Conservation (phyloP, 64 coral and sea anemone species). For the Astreopora myriophthalma region DNA sequence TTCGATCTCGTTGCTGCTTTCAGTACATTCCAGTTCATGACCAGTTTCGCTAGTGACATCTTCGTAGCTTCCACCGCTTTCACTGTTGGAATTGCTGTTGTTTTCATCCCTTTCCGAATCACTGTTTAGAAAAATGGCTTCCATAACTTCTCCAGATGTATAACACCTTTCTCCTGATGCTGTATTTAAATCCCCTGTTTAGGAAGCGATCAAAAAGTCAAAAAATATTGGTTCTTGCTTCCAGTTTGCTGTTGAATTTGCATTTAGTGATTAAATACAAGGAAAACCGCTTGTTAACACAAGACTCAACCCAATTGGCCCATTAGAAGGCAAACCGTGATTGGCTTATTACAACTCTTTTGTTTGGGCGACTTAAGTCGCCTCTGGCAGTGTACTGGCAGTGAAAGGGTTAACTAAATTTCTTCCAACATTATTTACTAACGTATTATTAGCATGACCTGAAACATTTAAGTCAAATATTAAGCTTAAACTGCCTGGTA, state of each 20-base stretch:
- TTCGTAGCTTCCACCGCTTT: neutral
- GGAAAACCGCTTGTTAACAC: neutral
- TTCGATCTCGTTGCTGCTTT: neutral
- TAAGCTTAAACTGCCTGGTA: too few species aligned
- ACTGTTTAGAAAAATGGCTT: neutral
- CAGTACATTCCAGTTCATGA: neutral
- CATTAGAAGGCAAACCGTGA: conserved; percentile 2
- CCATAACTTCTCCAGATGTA: neutral
- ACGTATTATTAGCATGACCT: too few species aligned
- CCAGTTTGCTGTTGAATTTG: neutral
- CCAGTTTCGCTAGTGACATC: neutral
- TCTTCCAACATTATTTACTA: too few species aligned
- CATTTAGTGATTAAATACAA: neutral
- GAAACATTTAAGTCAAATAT: too few species aligned
- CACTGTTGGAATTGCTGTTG: neutral
- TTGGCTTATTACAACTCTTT: conserved; percentile 15
- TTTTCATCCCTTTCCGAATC: neutral
- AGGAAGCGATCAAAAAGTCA: neutral
- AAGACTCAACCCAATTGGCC: conserved; percentile 29
- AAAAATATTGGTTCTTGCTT: neutral
- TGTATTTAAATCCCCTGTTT: neutral
- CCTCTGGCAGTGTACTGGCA: conserved; percentile 17
- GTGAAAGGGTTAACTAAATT: conserved; percentile 31
- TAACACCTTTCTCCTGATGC: neutral
- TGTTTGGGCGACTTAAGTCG: conserved; percentile 31